Base-by-base conservation (phyloP, 2,797 vertebrate genomes). In the Notoglanidium macrostoma region DNA sequence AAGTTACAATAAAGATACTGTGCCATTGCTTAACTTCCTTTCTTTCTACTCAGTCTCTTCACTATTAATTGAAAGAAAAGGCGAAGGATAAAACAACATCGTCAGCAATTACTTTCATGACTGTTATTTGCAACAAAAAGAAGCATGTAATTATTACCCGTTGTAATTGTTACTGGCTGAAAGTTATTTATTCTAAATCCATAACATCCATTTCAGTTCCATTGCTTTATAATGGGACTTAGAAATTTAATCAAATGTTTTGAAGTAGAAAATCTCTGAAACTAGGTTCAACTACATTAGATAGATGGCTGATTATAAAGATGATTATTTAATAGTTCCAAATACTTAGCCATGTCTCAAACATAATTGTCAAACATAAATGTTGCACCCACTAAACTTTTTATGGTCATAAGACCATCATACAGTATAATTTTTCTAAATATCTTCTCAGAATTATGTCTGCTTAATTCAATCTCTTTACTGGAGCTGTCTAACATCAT, bases 401-500 rank as follows among this genome's bases (percentile, higher is more conserved):
- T 79, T 70, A 49, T 77, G 26, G 5, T 35, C 6, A 65, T n/a
- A n/a, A 81, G 21, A 57, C 59, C 1, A 14, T 57, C 7, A 44
- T 49, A 49, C 59, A 65, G 21, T 59, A 63, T 61, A 2, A 1
- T 57, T 32, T 49, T 74, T 55, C 14, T 19, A 21, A 82, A 63
- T 29, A 40, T 49, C 26, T 65, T 65, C 40, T 67, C 23, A 9
- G 26, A 65, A 65, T 29, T 46, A 65, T 21, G 17, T 49, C n/a
- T 32, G n/a, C 44, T 14, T 51, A 32, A 54, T 54, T 84, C 21
- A 17, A 19, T 80, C 63, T 63, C 21, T 57, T 88, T 59, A 54
- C 35, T 84, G 70, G 49, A 88, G 29, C 63, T 68, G 55, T 85
- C 23, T 15, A 46, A 32, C 17, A 65, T 79, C 10, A 77, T 29